These are phyloP conservation scores for Alentia gelatinosa DNA, from an alignment of 2,888 invertebrate genomes.

Conservation along the genomic window DNA sequence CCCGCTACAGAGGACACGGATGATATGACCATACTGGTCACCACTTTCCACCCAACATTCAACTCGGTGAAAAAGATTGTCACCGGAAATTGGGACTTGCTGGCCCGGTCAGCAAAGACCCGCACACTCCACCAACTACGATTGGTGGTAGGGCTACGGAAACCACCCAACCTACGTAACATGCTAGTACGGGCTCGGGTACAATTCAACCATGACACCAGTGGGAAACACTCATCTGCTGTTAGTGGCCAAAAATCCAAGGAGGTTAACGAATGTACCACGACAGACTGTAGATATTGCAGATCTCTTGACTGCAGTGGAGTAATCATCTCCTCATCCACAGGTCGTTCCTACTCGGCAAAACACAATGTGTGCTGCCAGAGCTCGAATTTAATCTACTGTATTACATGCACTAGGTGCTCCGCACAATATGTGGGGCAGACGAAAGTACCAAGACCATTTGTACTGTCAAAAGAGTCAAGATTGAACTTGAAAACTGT, in stretches of 20 bases:
- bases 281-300: neutral
- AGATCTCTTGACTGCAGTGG: neutral
- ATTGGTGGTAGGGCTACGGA: neutral
- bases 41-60: neutral
- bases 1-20: neutral
- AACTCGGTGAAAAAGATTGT: neutral
- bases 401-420: neutral
- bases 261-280: neutral
- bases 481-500: too few relatives aligned
- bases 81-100: neutral
- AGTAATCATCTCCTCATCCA: neutral
- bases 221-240: neutral
- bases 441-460: too few relatives aligned
- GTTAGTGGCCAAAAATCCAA: neutral
- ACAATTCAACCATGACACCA: neutral
- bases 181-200: neutral
- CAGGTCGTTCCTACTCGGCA: neutral
- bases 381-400: neutral
- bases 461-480: too few relatives aligned
- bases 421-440: neutral
- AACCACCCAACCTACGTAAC: neutral
- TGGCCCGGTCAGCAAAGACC: neutral
- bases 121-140: neutral
- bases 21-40: neutral
- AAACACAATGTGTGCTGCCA: neutral